Base-by-base conservation (phyloP, 1,140 invertebrate species). In the Spodoptera litura region DNA sequence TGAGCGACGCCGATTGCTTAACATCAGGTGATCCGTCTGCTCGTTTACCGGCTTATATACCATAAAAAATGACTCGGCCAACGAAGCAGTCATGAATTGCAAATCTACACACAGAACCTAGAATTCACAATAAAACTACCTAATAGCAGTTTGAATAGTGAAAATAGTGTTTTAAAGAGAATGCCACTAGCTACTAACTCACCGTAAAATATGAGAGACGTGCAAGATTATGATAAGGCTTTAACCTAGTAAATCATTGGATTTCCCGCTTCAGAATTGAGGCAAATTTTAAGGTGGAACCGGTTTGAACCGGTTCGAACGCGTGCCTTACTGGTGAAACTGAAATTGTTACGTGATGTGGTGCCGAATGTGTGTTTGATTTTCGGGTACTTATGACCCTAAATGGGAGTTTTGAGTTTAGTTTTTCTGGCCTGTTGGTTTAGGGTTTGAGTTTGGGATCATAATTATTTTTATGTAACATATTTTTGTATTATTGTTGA, bases 161-260 rank as follows among this genome's bases (percentile, higher is more conserved):
- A 75, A 75, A 80, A 78, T 79, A 80, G 75, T 83, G 68, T 53
- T 55, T 55, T 10, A 72, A n/a, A 64, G 58, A 73, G 76, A 58
- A 59, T 62, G 55, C 44, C 78, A 86, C 80, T 87, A 87, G 55
- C 27, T 77, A 86, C 80, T 87, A 87, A 89, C 88, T 87, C 84
- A 83, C 82, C 82, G 85, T 92, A 84, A 93, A 93, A 92, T 93
- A 93, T 91, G 89, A 90, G 89, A 85, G 90, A 92, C 89, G 89
- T 93, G 92, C 85, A 79, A 91, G 90, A 93, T 93, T 92, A 92
- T 89, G 92, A 93, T 93, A 93, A 92, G 90, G 85, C 86, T 83
- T 88, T 83, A 89, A 85, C 89, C 85, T 88, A 80, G 82, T 93
- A 92, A 91, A 92, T 93, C 91, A 93, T 87, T 83, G 90, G 89